These are phyloP conservation scores for Okamejei kenojei DNA, from an alignment of 2,797 vertebrate species.

Conservation along the genomic window DNA sequence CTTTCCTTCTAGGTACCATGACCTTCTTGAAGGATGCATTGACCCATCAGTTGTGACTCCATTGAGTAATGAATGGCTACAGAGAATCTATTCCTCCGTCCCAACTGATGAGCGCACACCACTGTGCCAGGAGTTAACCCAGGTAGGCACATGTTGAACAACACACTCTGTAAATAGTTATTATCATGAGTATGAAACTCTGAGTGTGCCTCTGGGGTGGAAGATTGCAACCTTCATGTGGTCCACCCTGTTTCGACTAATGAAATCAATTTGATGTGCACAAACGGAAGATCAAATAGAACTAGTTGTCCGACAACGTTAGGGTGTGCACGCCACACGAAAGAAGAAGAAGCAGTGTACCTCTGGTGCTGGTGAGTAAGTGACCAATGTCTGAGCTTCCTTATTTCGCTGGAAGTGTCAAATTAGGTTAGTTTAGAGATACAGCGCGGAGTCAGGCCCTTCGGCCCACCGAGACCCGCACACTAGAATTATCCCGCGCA, in stretches of 20 bases:
- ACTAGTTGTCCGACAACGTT: too few species aligned
- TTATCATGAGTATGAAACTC: background rate
- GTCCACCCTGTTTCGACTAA: too few species aligned
- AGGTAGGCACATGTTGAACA: constrained; percentile 60
- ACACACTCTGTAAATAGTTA: background rate
- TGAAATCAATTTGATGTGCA: too few species aligned
- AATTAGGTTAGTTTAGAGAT: background rate
- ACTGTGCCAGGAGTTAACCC: constrained; percentile 41
- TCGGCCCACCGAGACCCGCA: too few species aligned
- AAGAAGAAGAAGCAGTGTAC: too few species aligned
- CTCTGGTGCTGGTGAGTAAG: background rate
- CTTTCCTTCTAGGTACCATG: constrained; percentile 52
- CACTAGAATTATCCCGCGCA: too few species aligned
- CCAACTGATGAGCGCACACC: constrained; percentile 27
- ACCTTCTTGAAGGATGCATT: constrained; percentile 42
- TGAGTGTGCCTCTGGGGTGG: background rate
- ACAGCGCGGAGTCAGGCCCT: too few species aligned
- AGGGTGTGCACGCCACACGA: too few species aligned
- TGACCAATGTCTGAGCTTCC: background rate
- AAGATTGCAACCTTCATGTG: too few species aligned
- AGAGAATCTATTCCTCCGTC: constrained; percentile 24
- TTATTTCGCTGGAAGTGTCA: background rate
- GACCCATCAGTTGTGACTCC: constrained; percentile 29
- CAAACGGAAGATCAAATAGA: too few species aligned
- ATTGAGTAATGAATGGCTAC: constrained; percentile 34